These are phyloP conservation scores for Polyploca ridens DNA, from an alignment of 2,888 invertebrate genomes.

Conservation along the genomic window DNA sequence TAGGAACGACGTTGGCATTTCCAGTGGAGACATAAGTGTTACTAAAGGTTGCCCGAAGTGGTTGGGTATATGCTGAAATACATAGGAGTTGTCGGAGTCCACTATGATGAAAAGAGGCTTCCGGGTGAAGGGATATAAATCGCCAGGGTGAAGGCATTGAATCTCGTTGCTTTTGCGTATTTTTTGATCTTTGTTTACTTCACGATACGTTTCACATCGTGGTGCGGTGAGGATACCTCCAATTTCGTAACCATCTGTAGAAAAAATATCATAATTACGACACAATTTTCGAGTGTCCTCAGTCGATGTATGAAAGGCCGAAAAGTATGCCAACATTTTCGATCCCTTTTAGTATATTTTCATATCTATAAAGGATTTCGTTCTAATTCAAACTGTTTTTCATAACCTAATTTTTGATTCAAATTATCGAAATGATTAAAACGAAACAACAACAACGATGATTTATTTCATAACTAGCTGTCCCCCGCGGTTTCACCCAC, in stretches of 20 bases:
- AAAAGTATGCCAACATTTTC: no score
- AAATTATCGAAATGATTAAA: no score
- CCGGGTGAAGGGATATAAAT: conserved; percentile 95
- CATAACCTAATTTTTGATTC: no score
- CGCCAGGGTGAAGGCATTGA: conserved; percentile 95
- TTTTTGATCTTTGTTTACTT: conserved; percentile 54
- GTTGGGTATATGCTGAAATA: conserved; percentile 94
- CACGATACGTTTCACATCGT: conserved; percentile 88
- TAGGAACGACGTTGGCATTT: conserved; percentile 93
- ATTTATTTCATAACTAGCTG: no score
- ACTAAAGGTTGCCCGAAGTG: conserved; percentile 97
- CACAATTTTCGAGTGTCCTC: background rate
- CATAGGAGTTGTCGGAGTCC: conserved; percentile 97
- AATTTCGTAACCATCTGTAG: conserved; percentile 92
- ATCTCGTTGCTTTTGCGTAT: conserved; percentile 82
- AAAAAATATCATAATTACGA: conserved; percentile 11
- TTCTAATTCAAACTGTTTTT: no score
- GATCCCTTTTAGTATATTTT: no score
- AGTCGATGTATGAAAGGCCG: no score
- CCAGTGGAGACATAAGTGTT: conserved; percentile 96
- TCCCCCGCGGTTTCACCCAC: no score
- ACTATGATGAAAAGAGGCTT: conserved; percentile 96
- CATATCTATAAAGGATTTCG: no score
- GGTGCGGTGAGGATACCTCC: conserved; percentile 96
- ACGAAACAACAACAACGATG: no score